Conservation (phyloP, 2,888 invertebrate species). For the Eledona agricola region DNA sequence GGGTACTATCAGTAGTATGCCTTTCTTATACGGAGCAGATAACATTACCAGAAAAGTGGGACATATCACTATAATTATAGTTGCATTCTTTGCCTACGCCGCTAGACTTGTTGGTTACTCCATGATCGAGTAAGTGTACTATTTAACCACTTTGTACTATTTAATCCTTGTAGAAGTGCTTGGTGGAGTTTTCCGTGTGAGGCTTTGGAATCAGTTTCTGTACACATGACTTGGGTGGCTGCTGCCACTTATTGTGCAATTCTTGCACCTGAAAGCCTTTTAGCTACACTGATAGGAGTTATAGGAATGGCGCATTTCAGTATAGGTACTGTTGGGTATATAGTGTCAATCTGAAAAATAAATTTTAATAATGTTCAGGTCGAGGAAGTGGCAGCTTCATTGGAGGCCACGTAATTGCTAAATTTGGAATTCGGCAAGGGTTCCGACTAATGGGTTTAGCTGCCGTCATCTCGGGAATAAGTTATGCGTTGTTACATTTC, state of each 20-base stretch:
- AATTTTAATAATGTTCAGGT: constrained; percentile 66
- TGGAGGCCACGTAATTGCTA: constrained; percentile 80
- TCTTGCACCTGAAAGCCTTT: constrained; percentile 81
- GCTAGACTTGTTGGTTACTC: constrained; percentile 85
- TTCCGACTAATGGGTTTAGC: constrained; percentile 82
- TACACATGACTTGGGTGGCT: constrained; percentile 91
- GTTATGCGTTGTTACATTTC: constrained; percentile 76
- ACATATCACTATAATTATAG: constrained; percentile 83
- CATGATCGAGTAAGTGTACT: constrained; percentile 76
- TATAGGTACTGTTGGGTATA: constrained; percentile 78
- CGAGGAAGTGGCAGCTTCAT: constrained; percentile 84
- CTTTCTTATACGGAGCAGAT: constrained; percentile 85
- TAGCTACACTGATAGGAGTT: constrained; percentile 87
- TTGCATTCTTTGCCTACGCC: constrained; percentile 86
- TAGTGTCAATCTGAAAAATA: too few species aligned
- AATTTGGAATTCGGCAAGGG: constrained; percentile 78
- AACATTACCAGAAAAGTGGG: constrained; percentile 82
- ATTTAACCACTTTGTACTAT: too few species aligned
- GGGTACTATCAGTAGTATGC: constrained; percentile 83
- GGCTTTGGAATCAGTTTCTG: constrained; percentile 85
- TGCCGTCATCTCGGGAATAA: constrained; percentile 75
- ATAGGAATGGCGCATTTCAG: constrained; percentile 91
- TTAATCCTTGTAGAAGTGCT: constrained; percentile 71
- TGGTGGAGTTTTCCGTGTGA: constrained; percentile 93
- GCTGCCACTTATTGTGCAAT: constrained; percentile 88